phyloP scores from a whole-genome alignment of 2,888 invertebrate species.

The Idaea dimidiata region DNA sequence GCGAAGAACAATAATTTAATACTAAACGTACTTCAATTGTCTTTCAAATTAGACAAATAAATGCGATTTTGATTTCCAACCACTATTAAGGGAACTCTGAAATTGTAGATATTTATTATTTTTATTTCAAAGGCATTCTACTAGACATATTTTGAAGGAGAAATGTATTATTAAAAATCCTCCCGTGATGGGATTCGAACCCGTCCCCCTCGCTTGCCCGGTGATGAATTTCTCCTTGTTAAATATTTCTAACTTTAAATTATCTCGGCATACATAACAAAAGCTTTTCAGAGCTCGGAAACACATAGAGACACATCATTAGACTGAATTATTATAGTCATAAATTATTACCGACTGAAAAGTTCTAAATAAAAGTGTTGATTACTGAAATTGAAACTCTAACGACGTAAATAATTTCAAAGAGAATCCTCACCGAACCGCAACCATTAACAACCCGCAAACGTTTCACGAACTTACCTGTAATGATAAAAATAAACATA shows the following conservation, averaged over 20 bases:
- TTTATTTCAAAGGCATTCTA: too few species aligned
- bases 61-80: background rate
- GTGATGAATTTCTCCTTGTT: too few species aligned
- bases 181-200: too few species aligned
- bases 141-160: too few species aligned
- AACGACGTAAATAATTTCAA: slow-evolving; percentile 49
- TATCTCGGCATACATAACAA: background rate
- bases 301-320: slow-evolving; percentile 3
- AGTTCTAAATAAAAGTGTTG: slow-evolving; percentile 31
- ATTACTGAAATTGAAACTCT: slow-evolving; percentile 32
- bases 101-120: too few species aligned
- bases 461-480: slow-evolving; percentile 68
- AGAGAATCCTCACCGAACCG: slow-evolving; percentile 61
- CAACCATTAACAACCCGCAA: slow-evolving; percentile 59
- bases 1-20: slow-evolving; percentile 63
- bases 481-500: slow-evolving; percentile 75
- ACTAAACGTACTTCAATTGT: slow-evolving; percentile 8
- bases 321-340: slow-evolving; percentile 20
- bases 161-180: too few species aligned
- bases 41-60: slow-evolving; percentile 5
- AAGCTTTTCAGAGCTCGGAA: slow-evolving; percentile 7
- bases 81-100: background rate
- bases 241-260: too few species aligned
- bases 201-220: too few species aligned
- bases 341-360: slow-evolving; percentile 33